phyloP scores from a whole-genome alignment of 2,888 invertebrate genomes.

The Macrosiphum euphorbiae region DNA sequence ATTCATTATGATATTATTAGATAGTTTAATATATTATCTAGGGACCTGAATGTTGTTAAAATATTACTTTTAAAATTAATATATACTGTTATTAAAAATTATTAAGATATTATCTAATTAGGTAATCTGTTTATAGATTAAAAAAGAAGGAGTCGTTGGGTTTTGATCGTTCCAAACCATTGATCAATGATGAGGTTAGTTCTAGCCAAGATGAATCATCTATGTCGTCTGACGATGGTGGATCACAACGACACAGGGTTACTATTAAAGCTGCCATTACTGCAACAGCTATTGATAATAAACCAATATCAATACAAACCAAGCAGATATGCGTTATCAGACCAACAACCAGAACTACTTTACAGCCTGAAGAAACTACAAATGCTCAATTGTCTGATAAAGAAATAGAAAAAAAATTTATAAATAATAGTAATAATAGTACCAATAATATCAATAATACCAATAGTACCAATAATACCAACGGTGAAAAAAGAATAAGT shows the following conservation, averaged over 20 bases:
- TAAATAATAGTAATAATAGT: slow-evolving; percentile 70
- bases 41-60: not conserved
- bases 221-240: slow-evolving; percentile 60
- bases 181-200: slow-evolving; percentile 59
- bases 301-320: slow-evolving; percentile 69
- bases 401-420: slow-evolving; percentile 79
- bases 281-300: slow-evolving; percentile 41
- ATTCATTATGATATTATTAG: not conserved
- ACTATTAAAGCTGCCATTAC: slow-evolving; percentile 54
- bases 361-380: slow-evolving; percentile 64
- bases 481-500: slow-evolving; percentile 49
- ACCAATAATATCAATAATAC: slow-evolving; percentile 12
- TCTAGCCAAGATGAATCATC: slow-evolving; percentile 64
- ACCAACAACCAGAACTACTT: slow-evolving; percentile 71
- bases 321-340: slow-evolving; percentile 73
- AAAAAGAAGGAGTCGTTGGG: slow-evolving; percentile 59
- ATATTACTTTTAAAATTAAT: not conserved
- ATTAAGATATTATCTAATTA: not conserved
- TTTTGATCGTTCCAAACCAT: slow-evolving; percentile 57
- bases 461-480: slow-evolving; percentile 25
- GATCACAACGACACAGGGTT: slow-evolving; percentile 44
- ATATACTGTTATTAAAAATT: not conserved
- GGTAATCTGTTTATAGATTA: slow-evolving; percentile 50
- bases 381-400: slow-evolving; percentile 72
- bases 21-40: not conserved